Conservation (phyloP, 2,113 vertebrate species). For the Hippoglossus stenolepis region DNA sequence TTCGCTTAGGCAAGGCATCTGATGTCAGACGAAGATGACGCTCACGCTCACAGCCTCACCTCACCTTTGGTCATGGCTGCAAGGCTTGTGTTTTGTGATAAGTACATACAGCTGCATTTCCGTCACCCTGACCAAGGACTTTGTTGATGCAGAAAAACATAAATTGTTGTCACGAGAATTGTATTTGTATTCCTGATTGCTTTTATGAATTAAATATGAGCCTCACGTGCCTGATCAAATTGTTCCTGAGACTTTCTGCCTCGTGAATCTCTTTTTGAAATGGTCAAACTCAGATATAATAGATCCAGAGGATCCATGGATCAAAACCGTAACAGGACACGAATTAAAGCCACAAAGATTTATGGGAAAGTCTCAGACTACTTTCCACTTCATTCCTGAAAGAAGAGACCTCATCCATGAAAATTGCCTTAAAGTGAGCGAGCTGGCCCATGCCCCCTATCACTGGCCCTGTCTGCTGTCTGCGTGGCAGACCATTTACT, state of each 20-base stretch:
- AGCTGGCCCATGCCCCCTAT: slow-evolving; percentile 9
- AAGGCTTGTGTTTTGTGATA: not conserved
- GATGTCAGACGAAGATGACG: no score
- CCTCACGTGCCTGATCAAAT: not conserved
- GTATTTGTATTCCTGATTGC: not conserved
- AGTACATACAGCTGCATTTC: not conserved
- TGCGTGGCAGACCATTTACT: slow-evolving; percentile 32
- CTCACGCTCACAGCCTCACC: no score
- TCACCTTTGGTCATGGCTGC: no score
- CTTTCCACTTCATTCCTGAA: slow-evolving; percentile 40
- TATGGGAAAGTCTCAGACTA: slow-evolving; percentile 22
- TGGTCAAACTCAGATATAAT: not conserved
- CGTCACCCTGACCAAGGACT: not conserved
- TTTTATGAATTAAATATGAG: not conserved
- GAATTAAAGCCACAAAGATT: slow-evolving; percentile 41
- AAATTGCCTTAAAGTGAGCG: slow-evolving; percentile 35
- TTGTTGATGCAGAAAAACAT: not conserved
- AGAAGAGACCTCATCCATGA: slow-evolving; percentile 33
- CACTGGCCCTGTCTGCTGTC: slow-evolving; percentile 19
- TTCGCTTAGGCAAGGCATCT: not conserved
- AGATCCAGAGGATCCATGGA: slow-evolving; percentile 1
- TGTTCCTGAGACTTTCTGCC: not conserved
- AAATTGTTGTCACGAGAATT: not conserved
- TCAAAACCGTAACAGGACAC: slow-evolving; percentile 31
- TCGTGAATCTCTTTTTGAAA: not conserved